Base-by-base conservation (phyloP, 2,113 vertebrate species). In the Neopipo cinnamomea region DNA sequence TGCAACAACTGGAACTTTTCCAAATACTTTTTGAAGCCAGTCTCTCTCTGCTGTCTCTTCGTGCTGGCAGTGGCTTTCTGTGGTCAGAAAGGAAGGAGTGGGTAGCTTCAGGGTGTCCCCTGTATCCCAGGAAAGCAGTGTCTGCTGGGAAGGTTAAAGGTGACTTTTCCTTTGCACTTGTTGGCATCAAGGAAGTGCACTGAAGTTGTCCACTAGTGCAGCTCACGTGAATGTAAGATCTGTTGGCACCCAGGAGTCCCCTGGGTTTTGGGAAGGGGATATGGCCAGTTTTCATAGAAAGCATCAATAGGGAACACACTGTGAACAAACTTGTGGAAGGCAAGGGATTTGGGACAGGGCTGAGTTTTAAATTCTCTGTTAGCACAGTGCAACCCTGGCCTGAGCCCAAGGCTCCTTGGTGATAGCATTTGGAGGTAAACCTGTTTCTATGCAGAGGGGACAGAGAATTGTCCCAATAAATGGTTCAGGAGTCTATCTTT, bases 401-500 rank as follows among this genome's bases (percentile, higher is more conserved):
- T 58, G 12, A 55, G 46, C 41, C 80, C 35, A 61, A 63, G 25
- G 14, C 37, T 72, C n/a, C 82, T 83, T 33, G 31, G 31, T 68
- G 53, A 67, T 11, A 67, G 6, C 37, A 63, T 80, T 94, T 86
- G 59, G 85, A 86, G 10, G 25, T 83, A 77, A 86, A 71, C 35
- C 33, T 70, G 41, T 49, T 92, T 44, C 58, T 90, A n/a, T 46
- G 62, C 74, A 91, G 19, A 83, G 18, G 19, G 30, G 31, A 58
- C 41, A 82, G 28, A 59, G 49, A 79, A 33, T 73, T 79, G 66
- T 68, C 37, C 37, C 50, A 83, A 14, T 50, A 85, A 92, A 71
- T 67, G 93, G 58, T 65, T 93, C 86, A 52, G 59, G n/a, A 59
- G 39, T 42, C 78, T 79, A 78, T 70, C 58, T 95, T 91, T 88